Conservation (phyloP, 2,113 vertebrate species). For the Australoheros scitulus region DNA sequence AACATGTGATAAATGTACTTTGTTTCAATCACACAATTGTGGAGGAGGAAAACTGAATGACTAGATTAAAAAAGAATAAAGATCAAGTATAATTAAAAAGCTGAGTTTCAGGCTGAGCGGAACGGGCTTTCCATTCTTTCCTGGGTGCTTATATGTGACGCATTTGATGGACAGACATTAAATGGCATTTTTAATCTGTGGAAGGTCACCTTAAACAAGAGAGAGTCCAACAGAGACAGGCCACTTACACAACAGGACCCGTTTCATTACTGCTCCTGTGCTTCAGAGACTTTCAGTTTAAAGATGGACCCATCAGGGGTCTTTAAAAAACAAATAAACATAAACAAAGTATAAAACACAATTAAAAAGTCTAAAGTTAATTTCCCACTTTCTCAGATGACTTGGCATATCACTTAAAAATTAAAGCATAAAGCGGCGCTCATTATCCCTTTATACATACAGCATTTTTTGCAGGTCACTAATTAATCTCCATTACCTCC, state of each 20-base stretch:
- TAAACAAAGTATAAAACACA: slow-evolving; percentile 57
- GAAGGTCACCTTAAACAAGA: slow-evolving; percentile 65
- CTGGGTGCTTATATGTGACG: neutral
- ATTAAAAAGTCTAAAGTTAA: slow-evolving; percentile 72
- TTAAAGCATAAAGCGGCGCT: slow-evolving; percentile 85
- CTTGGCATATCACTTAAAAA: slow-evolving; percentile 92
- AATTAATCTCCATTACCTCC: slow-evolving; percentile 92
- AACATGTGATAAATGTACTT: neutral
- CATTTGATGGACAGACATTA: slow-evolving; percentile 30
- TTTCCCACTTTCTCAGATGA: slow-evolving; percentile 79
- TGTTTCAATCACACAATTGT: neutral
- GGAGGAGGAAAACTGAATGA: neutral
- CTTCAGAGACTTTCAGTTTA: slow-evolving; percentile 37
- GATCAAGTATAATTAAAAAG: neutral
- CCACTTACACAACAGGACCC: slow-evolving; percentile 36
- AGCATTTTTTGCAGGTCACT: slow-evolving; percentile 89
- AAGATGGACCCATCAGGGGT: slow-evolving; percentile 52
- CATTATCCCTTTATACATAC: slow-evolving; percentile 87
- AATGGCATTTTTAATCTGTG: slow-evolving; percentile 27
- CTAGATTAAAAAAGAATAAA: neutral
- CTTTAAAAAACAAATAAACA: slow-evolving; percentile 53
- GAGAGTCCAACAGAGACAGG: slow-evolving; percentile 45
- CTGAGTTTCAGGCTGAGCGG: neutral
- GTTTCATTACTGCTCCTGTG: slow-evolving; percentile 58
- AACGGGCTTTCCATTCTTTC: neutral